Conservation (phyloP, 2,113 vertebrate genomes). For the Hippocampus barbouri region DNA sequence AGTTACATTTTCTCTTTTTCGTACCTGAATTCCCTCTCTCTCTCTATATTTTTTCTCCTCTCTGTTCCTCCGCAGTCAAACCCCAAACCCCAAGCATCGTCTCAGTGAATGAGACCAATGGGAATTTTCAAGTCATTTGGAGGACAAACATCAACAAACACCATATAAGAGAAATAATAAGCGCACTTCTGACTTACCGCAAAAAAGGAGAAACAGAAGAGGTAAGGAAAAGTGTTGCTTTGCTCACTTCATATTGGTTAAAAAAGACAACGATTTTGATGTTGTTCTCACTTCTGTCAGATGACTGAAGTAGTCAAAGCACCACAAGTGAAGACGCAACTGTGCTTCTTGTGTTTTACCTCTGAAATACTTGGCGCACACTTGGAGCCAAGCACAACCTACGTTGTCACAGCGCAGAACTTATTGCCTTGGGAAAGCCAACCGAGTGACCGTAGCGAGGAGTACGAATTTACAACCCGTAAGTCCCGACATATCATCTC, state of each 20-base stretch:
- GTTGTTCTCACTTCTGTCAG: slow-evolving; percentile 5
- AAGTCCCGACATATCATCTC: slow-evolving; percentile 27
- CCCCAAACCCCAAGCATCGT: slow-evolving; percentile 48
- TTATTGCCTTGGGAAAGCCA: fast-evolving
- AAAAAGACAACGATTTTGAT: neutral
- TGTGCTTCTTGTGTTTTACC: neutral
- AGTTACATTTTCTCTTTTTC: neutral
- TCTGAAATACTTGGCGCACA: slow-evolving; percentile 28
- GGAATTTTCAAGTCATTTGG: slow-evolving; percentile 48
- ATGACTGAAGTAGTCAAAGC: fast-evolving
- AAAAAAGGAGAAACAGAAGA: slow-evolving; percentile 29
- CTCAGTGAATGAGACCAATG: slow-evolving; percentile 24
- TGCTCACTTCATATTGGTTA: neutral
- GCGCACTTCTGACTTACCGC: slow-evolving; percentile 33
- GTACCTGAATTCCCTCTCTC: no score
- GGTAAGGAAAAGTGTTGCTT: slow-evolving; percentile 27
- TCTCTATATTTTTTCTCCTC: neutral
- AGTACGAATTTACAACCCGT: slow-evolving; percentile 53
- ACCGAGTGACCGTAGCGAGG: slow-evolving; percentile 59
- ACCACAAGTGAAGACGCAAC: fast-evolving
- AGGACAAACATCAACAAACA: fast-evolving
- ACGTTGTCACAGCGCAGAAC: slow-evolving; percentile 51
- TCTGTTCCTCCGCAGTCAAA: slow-evolving; percentile 49
- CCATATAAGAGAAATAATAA: fast-evolving
- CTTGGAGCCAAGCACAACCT: slow-evolving; percentile 42